phyloP scores from a whole-genome alignment of 2,888 invertebrate species.

The Chirona hameri region DNA sequence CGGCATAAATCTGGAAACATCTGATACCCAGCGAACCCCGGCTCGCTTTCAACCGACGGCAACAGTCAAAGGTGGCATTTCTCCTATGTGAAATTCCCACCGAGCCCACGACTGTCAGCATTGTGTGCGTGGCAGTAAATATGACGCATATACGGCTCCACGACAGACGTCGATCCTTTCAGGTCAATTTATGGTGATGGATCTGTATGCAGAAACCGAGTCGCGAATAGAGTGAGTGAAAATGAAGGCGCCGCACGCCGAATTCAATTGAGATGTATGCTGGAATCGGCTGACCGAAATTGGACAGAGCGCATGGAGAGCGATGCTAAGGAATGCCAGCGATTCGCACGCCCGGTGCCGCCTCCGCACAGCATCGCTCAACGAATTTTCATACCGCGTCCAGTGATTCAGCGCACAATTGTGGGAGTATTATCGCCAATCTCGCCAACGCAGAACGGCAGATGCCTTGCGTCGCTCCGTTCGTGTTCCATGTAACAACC shows the following conservation, averaged over 20 bases:
- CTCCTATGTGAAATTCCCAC: neutral
- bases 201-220: neutral
- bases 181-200: neutral
- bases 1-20: neutral
- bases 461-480: too few relatives aligned
- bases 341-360: neutral
- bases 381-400: neutral
- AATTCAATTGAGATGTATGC: conserved; percentile 6
- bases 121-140: neutral
- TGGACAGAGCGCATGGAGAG: neutral
- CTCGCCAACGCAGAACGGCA: too few relatives aligned
- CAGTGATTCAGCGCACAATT: neutral
- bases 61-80: neutral
- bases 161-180: neutral
- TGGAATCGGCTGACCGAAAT: neutral
- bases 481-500: too few relatives aligned
- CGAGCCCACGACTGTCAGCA: neutral
- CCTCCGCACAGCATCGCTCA: neutral
- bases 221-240: neutral
- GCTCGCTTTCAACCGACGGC: neutral
- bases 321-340: neutral
- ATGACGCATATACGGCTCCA: neutral
- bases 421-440: neutral
- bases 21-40: neutral
- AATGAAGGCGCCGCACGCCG: neutral